These are phyloP conservation scores for Antrozous pallidus DNA, from an alignment of 2,797 vertebrate genomes.

Conservation along the genomic window DNA sequence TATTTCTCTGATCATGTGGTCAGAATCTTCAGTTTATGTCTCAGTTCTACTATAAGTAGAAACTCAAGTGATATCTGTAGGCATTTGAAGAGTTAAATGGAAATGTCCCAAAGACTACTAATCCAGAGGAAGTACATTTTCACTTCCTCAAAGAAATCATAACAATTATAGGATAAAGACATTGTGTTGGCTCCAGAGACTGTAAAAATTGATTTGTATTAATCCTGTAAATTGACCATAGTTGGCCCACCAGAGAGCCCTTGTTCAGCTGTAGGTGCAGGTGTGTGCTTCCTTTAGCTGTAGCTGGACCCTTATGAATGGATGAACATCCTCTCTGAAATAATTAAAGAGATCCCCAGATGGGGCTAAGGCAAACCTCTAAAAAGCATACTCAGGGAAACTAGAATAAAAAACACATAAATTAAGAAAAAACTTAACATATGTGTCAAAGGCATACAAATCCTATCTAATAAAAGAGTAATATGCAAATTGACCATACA, in stretches of 20 bases:
- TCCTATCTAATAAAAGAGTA: too few relatives aligned
- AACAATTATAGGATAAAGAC: neutral
- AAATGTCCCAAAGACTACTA: neutral
- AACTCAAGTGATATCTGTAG: neutral
- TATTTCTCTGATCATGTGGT: neutral
- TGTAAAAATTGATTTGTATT: neutral
- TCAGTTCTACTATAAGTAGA: neutral
- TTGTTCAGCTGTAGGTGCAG: neutral
- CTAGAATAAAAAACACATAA: neutral
- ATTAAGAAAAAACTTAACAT: neutral
- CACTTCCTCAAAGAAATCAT: conserved; percentile 15
- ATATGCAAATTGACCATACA: too few relatives aligned
- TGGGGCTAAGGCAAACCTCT: neutral
- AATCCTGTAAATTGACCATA: neutral
- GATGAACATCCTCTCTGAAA: neutral
- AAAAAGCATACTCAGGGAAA: neutral
- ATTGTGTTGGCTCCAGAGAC: neutral
- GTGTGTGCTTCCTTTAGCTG: neutral
- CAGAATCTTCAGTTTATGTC: neutral
- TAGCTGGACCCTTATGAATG: neutral
- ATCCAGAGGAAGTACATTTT: neutral
- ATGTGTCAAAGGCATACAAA: neutral
- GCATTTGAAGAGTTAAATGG: neutral
- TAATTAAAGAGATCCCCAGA: neutral
- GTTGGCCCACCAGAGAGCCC: neutral